phyloP scores from a whole-genome alignment of 2,888 invertebrate species.

The Tachina fera region DNA sequence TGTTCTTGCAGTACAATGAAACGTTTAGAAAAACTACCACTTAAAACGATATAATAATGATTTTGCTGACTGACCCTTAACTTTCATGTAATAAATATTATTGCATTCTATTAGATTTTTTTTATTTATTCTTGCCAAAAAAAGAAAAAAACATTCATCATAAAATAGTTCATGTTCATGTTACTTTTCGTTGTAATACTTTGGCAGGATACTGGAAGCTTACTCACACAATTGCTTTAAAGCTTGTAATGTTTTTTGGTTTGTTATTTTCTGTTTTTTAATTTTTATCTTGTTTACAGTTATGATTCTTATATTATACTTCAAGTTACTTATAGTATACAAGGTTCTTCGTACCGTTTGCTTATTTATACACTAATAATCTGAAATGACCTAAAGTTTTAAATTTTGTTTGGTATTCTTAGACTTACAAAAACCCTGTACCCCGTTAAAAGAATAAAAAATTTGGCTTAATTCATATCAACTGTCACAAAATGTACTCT shows the following conservation, averaged over 20 bases:
- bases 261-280: conserved; percentile 7
- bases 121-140: conserved; percentile 11
- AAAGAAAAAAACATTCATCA: conserved; percentile 61
- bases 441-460: too few species aligned
- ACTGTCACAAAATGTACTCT: too few species aligned
- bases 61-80: conserved; percentile 66
- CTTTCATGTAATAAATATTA: conserved; percentile 67
- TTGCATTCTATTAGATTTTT: conserved; percentile 63
- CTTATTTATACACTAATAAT: too few species aligned
- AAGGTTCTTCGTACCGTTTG: too few species aligned
- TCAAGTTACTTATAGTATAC: too few species aligned
- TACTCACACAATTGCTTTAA: conserved; percentile 29
- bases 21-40: conserved; percentile 6
- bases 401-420: too few species aligned
- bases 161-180: conserved; percentile 51
- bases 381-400: too few species aligned
- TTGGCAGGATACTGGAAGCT: conserved; percentile 50
- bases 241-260: conserved; percentile 23
- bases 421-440: too few species aligned
- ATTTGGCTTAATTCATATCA: too few species aligned
- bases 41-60: conserved; percentile 61
- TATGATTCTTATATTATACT: too few species aligned
- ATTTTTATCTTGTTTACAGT: not conserved
- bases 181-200: conserved; percentile 34
- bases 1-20: not conserved